Evolutionary conservation across 2,113 vertebrate species (phyloP).

Genomic region (Halichoeres trimaculatus): DNA sequence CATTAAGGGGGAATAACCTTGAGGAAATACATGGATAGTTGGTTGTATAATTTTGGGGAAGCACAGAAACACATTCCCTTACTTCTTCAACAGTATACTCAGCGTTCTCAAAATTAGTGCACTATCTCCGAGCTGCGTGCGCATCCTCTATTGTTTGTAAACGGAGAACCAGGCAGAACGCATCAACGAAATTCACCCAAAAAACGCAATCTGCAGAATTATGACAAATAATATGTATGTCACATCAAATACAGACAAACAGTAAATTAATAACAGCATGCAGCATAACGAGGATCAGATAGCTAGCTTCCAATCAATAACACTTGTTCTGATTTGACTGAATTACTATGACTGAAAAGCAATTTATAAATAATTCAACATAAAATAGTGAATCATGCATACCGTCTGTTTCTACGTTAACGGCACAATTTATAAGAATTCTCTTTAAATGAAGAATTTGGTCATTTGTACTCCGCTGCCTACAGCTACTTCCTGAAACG

Average conservation of each 20-base stretch:
- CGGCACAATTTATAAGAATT: background rate
- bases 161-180: background rate
- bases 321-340: background rate
- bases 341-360: background rate
- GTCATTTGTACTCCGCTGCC: background rate
- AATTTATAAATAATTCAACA: background rate
- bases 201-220: background rate
- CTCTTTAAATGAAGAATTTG: background rate
- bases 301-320: background rate
- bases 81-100: too few relatives aligned
- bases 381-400: background rate
- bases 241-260: background rate
- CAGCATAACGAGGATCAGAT: background rate
- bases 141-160: slow-evolving; percentile 26
- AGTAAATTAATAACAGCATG: background rate
- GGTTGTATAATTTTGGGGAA: too few relatives aligned
- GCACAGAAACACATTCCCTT: too few relatives aligned
- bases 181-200: too few relatives aligned
- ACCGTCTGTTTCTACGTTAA: background rate
- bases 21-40: too few relatives aligned
- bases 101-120: background rate
- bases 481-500: background rate
- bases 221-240: background rate
- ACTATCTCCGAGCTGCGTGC: slow-evolving; percentile 6
- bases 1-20: too few relatives aligned